phyloP scores from a whole-genome alignment of 2,888 invertebrate genomes.

The Blomia tropicalis region DNA sequence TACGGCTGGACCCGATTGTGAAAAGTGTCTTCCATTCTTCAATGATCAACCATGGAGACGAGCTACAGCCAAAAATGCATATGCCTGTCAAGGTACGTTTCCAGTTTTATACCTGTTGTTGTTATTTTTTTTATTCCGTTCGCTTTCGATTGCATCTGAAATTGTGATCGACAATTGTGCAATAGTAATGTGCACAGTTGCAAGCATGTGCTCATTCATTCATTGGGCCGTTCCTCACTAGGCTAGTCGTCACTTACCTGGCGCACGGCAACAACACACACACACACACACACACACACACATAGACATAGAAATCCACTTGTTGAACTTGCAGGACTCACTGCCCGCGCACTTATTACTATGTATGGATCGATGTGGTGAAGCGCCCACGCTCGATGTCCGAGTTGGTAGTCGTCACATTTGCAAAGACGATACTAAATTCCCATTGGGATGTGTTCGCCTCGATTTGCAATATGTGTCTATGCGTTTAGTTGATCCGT shows the following conservation, averaged over 20 bases:
- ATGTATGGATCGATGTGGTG: slow-evolving; percentile 7
- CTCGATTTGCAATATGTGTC: no score
- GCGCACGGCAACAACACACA: no score
- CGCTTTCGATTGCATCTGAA: no score
- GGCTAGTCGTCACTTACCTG: no score
- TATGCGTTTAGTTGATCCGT: no score
- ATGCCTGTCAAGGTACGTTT: slow-evolving; percentile 79
- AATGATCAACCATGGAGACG: slow-evolving; percentile 92
- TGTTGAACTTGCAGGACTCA: neutral
- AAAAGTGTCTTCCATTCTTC: slow-evolving; percentile 77
- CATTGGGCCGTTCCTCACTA: no score
- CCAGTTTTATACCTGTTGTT: neutral
- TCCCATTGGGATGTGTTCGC: neutral
- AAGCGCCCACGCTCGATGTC: no score
- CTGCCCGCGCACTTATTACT: slow-evolving; percentile 10
- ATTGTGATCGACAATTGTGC: neutral
- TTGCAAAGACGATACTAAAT: no score
- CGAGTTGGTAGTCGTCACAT: no score
- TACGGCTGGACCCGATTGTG: slow-evolving; percentile 84
- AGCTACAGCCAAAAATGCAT: slow-evolving; percentile 69
- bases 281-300: no score
- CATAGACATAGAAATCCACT: neutral
- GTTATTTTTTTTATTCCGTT: neutral
- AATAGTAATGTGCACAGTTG: neutral
- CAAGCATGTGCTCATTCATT: no score